These are phyloP conservation scores for Zele albiditarsus DNA, from an alignment of 2,888 invertebrate species.

Conservation along the genomic window DNA sequence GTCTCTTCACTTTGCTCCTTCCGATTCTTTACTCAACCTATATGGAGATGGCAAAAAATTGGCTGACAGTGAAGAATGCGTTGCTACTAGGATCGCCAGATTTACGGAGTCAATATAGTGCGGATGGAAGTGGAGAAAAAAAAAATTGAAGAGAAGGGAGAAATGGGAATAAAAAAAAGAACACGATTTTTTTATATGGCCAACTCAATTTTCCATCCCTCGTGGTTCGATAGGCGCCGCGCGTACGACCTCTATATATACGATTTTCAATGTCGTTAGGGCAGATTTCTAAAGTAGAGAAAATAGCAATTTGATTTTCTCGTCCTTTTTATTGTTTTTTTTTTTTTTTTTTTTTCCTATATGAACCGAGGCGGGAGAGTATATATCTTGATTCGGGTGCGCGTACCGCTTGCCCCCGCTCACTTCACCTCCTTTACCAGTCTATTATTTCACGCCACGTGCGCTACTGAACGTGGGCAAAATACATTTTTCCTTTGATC, in stretches of 20 bases:
- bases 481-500: conserved; percentile 40
- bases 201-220: conserved; percentile 41
- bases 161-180: conserved; percentile 18
- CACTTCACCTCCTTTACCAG: neutral
- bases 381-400: conserved; percentile 15
- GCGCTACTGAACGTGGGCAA: conserved; percentile 7
- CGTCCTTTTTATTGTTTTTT: conserved; percentile 14
- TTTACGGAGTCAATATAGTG: conserved; percentile 39
- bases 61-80: conserved; percentile 43
- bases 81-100: conserved; percentile 32
- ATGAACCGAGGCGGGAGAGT: neutral
- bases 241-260: conserved; percentile 8
- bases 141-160: conserved; percentile 1
- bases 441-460: conserved; percentile 23
- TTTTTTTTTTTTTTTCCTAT: conserved; percentile 13
- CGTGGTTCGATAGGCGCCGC: neutral
- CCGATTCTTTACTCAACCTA: conserved; percentile 17
- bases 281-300: conserved; percentile 32
- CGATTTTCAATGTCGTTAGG: conserved; percentile 28
- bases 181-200: conserved; percentile 24
- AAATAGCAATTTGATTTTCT: conserved; percentile 31
- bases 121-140: conserved; percentile 24
- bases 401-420: neutral
- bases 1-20: conserved; percentile 29
- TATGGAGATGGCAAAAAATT: conserved; percentile 38